Percentiles rank a stretch among this genome's conserved stretches.
Conservation (phyloP, 2,797 vertebrate genomes). For the Cynopterus sphinx region DNA sequence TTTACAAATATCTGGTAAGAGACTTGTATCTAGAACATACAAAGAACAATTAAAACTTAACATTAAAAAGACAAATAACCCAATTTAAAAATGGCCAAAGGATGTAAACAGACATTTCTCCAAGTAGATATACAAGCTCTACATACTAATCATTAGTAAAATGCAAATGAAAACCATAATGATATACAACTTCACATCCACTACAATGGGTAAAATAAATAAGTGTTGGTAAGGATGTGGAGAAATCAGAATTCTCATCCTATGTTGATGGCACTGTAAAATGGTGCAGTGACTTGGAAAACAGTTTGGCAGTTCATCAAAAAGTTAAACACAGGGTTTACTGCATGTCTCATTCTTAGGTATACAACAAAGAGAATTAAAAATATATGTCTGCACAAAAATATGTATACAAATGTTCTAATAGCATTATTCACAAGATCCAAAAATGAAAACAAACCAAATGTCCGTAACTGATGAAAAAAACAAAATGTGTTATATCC, state of each 20-base stretch:
- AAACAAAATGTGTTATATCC: background rate
- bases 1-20: slow-evolving; percentile 14
- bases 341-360: background rate
- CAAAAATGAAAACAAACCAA: background rate
- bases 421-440: background rate
- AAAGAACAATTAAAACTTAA: slow-evolving; percentile 5
- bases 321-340: background rate
- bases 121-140: background rate
- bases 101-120: background rate
- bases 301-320: background rate
- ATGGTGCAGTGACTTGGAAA: background rate
- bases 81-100: background rate
- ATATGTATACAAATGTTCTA: background rate
- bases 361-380: background rate
- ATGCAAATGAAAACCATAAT: slow-evolving; percentile 34
- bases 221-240: background rate
- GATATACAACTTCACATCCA: background rate
- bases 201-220: background rate
- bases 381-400: background rate
- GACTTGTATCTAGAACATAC: background rate
- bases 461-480: slow-evolving; percentile 21
- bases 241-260: background rate
- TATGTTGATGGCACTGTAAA: background rate
- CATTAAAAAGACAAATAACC: background rate
- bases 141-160: slow-evolving; percentile 31